Evolutionary conservation across 1,140 invertebrate species (phyloP).

Genomic region (Hetaerina americana): DNA sequence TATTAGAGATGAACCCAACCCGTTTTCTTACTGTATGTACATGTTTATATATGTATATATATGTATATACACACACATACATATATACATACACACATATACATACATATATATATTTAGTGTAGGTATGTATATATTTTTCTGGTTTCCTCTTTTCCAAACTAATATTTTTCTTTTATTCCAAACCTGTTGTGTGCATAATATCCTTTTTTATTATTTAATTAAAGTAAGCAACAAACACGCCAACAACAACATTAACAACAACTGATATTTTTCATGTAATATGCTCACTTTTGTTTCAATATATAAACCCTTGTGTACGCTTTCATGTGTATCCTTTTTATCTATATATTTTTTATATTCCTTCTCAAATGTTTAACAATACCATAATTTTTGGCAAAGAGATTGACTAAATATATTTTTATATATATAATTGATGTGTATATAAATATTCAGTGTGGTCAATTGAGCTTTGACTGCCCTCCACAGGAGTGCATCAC

Average conservation of each 20-base stretch:
- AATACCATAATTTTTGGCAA: not conserved
- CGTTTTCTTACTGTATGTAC: not conserved
- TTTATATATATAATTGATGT: not conserved
- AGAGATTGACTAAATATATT: not conserved
- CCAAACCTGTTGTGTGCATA: not conserved
- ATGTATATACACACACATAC: too few species aligned
- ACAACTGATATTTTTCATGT: not conserved
- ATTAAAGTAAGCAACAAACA: not conserved
- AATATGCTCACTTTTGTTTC: not conserved
- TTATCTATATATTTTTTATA: not conserved
- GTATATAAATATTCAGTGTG: not conserved
- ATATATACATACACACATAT: too few species aligned
- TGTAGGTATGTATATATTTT: too few species aligned
- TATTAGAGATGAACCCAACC: not conserved
- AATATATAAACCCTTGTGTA: not conserved
- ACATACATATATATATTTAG: too few species aligned
- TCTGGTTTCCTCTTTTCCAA: too few species aligned
- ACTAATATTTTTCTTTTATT: too few species aligned
- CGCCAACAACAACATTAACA: not conserved
- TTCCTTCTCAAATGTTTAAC: not conserved
- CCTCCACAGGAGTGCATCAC: not conserved
- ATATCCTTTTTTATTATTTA: not conserved
- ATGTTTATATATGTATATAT: too few species aligned
- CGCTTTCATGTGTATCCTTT: not conserved
- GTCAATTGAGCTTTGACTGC: not conserved